phyloP scores from a whole-genome alignment of 2,888 invertebrate species.

The Eugnorisma glareosa region DNA sequence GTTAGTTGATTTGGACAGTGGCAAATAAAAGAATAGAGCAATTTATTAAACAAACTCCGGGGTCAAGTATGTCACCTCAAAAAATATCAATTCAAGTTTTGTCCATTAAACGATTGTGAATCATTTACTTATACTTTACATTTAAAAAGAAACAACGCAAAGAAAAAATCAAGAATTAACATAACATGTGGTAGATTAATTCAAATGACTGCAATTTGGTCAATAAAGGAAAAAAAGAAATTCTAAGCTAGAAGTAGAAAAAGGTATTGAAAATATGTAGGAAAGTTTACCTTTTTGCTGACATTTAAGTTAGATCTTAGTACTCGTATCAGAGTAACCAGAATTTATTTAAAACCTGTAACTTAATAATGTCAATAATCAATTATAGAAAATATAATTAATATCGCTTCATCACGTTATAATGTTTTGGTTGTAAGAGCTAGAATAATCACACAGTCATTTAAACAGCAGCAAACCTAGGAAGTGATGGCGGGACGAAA shows the following conservation, averaged over 20 bases:
- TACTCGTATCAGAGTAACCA: neutral
- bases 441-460: neutral
- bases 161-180: slow-evolving; percentile 66
- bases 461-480: neutral
- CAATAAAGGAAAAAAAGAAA: slow-evolving; percentile 35
- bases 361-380: neutral
- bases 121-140: slow-evolving; percentile 76
- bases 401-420: neutral
- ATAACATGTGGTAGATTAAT: slow-evolving; percentile 56
- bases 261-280: neutral
- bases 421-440: neutral
- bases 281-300: slow-evolving; percentile 7
- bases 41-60: slow-evolving; percentile 70
- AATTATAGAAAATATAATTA: neutral
- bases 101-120: slow-evolving; percentile 71
- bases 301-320: neutral
- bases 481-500: neutral
- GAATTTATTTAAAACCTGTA: neutral
- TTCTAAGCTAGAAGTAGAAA: slow-evolving; percentile 5
- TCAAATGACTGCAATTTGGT: slow-evolving; percentile 45
- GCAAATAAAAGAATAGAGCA: slow-evolving; percentile 69
- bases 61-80: slow-evolving; percentile 79
- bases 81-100: slow-evolving; percentile 68
- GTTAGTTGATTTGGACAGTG: slow-evolving; percentile 57
- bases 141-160: slow-evolving; percentile 70